Evolutionary conservation across 53 echinoderm and acorn worm genomes (phyloP).

Genomic region (Actinopyga echinites): DNA sequence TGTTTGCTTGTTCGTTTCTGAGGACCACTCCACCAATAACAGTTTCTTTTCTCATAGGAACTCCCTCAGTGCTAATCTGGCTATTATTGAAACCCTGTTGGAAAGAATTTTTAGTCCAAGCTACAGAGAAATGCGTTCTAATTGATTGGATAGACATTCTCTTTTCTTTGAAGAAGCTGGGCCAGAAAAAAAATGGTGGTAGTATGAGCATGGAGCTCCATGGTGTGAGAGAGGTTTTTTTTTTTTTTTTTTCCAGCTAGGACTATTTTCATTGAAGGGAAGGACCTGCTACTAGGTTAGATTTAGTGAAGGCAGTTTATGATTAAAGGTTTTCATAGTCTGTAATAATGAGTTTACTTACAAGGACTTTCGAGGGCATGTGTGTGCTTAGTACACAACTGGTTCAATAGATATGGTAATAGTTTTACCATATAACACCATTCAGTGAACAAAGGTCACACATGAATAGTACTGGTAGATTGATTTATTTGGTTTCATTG

Average conservation of each 20-base stretch:
- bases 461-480: too few species aligned
- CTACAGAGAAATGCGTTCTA: too few species aligned
- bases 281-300: background rate
- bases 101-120: background rate
- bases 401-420: background rate
- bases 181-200: too few species aligned
- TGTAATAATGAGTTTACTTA: conserved; percentile 8
- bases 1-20: conserved; percentile 3
- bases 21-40: conserved; percentile 17
- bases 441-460: too few species aligned
- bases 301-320: background rate
- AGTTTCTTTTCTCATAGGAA: background rate
- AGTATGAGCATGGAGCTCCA: too few species aligned
- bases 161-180: too few species aligned
- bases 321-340: background rate
- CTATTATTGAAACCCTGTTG: background rate
- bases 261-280: too few species aligned
- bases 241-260: too few species aligned
- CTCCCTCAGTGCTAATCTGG: conserved; percentile 22
- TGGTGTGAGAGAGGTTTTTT: too few species aligned
- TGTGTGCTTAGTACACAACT: background rate
- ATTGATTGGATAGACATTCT: too few species aligned
- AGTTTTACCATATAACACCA: too few species aligned
- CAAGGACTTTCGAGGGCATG: background rate
- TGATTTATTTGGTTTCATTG: too few species aligned